Evolutionary conservation across 2,113 vertebrate genomes (phyloP), one percentile per base, ranked within the genome.

Genomic region (Prionailurus bengalensis): DNA sequence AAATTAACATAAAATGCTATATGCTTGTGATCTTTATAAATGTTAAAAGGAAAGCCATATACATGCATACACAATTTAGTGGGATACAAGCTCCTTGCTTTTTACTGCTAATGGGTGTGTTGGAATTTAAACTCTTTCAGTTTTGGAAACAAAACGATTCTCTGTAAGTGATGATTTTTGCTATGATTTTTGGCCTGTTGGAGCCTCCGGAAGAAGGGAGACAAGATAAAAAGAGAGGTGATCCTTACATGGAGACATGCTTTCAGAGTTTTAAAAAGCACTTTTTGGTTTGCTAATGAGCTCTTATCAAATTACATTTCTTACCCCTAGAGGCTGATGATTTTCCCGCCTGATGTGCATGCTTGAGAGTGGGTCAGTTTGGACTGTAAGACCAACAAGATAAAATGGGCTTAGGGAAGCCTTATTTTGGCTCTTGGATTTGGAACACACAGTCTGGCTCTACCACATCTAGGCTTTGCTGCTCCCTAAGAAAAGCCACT

Each of bases 81-180:
- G 23, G 51, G 7, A 42, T 58, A 51, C 16, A 91, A 42, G 13
- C 53, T 79, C 4, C 14, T 88, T 78, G 45, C 23, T 65, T 87
- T 84, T 58, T 95, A 31, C 25, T 76, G 73, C 21, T 71, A 1
- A 6, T 66, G 16, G 7, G 2, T 33, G 3, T 14, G 0, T 17
- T 94, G 9, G 58, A 97, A 92, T 85, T 89, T 81, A 94, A 89
- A 55, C 4, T 61, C 31, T 58, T 68, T 66, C 36, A 48, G 14
- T 87, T 86, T 76, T 79, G 31, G 21, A 78, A 95, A 88, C 9
- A 48, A 95, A 95, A 61, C 0, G 6, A 17, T 65, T 95, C 14
- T 76, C n/a, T 29, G 14, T 39, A 91, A 73, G 0, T 68, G 19
- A 73, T 80, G 11, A 48, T 21, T 73, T 92, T 63, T 63, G 9